Base-by-base conservation (phyloP, 2,113 vertebrate genomes). In the Phoxinus phoxinus region DNA sequence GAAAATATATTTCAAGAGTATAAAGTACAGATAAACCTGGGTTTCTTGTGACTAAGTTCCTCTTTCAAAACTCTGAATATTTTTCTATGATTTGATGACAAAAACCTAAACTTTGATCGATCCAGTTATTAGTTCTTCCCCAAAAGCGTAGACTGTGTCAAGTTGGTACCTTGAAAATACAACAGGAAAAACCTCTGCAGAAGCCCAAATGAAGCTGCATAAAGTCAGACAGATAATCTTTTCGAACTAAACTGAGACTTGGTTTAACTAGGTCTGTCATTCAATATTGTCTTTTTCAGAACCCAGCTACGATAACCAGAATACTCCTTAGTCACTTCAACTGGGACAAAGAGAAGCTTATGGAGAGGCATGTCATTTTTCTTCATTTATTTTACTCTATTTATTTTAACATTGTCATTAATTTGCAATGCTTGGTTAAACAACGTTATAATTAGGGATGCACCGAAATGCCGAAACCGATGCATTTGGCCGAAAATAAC, bases 241-340 rank as follows among this genome's bases (percentile, higher is more conserved):
- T 32, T 8, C 23, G 6, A 32, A 67, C 17, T 67, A 65, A 32
- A 32, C 61, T 6, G 25, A 15, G 61, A 63, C 63, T 19, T 25
- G 65, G 15, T 69, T 35, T 7, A 35, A 35, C 65, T 35, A 1
- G 12, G 2, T 15, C 6, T 75, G 48, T 71, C 53, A 46, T 7
- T 63, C 9, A 12, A 37, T 81, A 15, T 58, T 72, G 59, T 84
- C 84, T 90, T 32, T 89, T 53, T 69, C 85, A 99, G 98, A 99
- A 99, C 93, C 98, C 98, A 91, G 98, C 97, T 46, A 99, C 98
- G 89, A 99, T 99, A 92, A 99, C 98, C 76, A 96, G 98, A 94
- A 99, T 99, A 94, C 96, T 99, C 90, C 97, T 99, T 93, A 99
- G 98, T 95, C 98, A 99, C 95, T 99, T 99, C 96, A 99, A 99